Base-by-base conservation (phyloP, 1,140 invertebrate genomes). In the Gryllus bimaculatus region DNA sequence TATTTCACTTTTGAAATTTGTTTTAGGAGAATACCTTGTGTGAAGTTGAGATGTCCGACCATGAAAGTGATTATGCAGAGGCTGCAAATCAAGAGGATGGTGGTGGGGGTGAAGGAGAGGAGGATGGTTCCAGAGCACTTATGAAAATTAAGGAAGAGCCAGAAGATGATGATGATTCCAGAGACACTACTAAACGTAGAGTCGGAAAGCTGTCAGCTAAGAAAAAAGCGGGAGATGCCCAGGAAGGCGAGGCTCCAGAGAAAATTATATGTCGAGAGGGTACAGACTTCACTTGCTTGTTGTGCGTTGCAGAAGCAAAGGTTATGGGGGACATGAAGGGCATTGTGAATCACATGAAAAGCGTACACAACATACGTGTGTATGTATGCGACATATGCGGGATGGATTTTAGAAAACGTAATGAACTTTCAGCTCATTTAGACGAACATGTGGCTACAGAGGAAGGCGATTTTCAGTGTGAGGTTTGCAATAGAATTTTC, bases 321-420 rank as follows among this genome's bases (percentile, higher is more conserved):
- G 83, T 86, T 73, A 84, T 83, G 8, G 87, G 87, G 15, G 88
- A 90, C 83, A 87, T 89, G 6, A 91, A 90, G 81, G 82, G 83
- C 3, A 91, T 92, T 78, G 88, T 89, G 79, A 81, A 85, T 0
- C 92, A 93, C 82, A 85, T 93, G 82, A 90, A 89, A 83, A 82
- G 82, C 0, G 83, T 82, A 0, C 93, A 94, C 82, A 88, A 90
- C 48, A 84, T 88, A 1, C 86, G 90, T 0, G 81, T 94, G 7
- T 93, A 93, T 83, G 90, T 93, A 79, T 94, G 93, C 81, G 90
- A 91, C 79, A 85, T 91, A 20, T 94, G 93, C 83, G 91, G 91
- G 0, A 84, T 88, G 75, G 89, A 91, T 78, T 90, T 93, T 82
- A 83, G 88, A 74, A 90, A 90, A 81, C 86, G 90, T 79, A 89